These are phyloP conservation scores for Pimephales promelas DNA, from an alignment of 2,113 vertebrate genomes.

Conservation along the genomic window DNA sequence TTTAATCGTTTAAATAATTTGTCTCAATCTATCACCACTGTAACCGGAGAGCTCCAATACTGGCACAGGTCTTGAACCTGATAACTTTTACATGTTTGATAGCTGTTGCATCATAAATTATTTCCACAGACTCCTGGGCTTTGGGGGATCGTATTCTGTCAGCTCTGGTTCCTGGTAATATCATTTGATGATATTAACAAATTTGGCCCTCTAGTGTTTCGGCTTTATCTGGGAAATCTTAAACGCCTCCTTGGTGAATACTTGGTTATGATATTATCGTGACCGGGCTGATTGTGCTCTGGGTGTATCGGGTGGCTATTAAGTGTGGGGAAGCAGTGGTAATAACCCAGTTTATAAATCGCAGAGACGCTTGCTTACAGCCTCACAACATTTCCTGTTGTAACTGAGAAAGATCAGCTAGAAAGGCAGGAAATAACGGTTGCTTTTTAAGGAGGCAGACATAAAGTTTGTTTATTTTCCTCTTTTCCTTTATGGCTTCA, in stretches of 20 bases:
- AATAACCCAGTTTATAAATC: constrained; percentile 77
- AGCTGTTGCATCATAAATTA: constrained; percentile 98
- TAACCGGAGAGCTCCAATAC: constrained; percentile 85
- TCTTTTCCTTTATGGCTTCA: constrained; percentile 63
- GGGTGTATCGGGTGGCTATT: constrained; percentile 81
- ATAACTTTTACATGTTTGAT: constrained; percentile 97
- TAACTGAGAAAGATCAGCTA: constrained; percentile 67
- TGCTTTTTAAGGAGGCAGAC: constrained; percentile 67
- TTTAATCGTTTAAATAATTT: constrained; percentile 94
- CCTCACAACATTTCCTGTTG: constrained; percentile 75
- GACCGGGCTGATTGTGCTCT: constrained; percentile 77
- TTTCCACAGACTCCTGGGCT: constrained; percentile 88
- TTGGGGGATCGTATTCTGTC: constrained; percentile 88
- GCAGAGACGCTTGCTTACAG: constrained; percentile 68
- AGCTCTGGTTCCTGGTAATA: constrained; percentile 93
- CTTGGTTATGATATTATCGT: constrained; percentile 94
- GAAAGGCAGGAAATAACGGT: constrained; percentile 63
- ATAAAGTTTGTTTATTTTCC: constrained; percentile 50
- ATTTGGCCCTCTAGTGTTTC: constrained; percentile 97
- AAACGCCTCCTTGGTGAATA: constrained; percentile 95
- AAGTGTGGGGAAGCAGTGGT: constrained; percentile 72
- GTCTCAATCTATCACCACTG: constrained; percentile 78
- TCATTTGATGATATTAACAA: constrained; percentile 99
- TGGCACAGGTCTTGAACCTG: constrained; percentile 86
- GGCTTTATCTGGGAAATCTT: constrained; percentile 95